Evolutionary conservation across 2,888 invertebrate species (phyloP).

Genomic region (Amiota minor): DNA sequence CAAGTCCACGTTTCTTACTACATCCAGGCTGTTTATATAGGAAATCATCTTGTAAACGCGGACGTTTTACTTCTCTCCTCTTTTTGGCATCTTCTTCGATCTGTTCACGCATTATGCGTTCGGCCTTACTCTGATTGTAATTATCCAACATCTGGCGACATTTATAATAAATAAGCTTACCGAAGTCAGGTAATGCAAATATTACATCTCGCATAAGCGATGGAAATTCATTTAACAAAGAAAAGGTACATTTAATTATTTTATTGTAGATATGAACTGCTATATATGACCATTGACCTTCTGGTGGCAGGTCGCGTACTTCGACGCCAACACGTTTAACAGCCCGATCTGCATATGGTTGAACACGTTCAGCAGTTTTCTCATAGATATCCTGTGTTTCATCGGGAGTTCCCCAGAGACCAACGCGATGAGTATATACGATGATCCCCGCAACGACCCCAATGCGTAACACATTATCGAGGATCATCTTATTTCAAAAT

Average conservation of each 20-base stretch:
- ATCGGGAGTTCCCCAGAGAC: slow-evolving; percentile 50
- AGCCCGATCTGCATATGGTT: slow-evolving; percentile 44
- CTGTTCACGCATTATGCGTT: slow-evolving; percentile 25
- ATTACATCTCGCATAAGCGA: slow-evolving; percentile 38
- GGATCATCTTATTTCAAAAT: slow-evolving; percentile 39
- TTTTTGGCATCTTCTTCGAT: neutral
- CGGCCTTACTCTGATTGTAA: slow-evolving; percentile 23
- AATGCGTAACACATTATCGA: slow-evolving; percentile 44
- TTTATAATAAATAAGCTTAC: neutral
- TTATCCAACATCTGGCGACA: slow-evolving; percentile 28
- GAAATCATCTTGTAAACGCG: slow-evolving; percentile 12
- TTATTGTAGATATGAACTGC: slow-evolving; percentile 52
- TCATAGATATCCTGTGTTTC: slow-evolving; percentile 44
- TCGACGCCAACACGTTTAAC: slow-evolving; percentile 45
- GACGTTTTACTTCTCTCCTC: neutral
- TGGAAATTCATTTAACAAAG: slow-evolving; percentile 43
- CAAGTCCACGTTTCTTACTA: neutral
- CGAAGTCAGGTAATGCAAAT: slow-evolving; percentile 37
- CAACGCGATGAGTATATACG: slow-evolving; percentile 42
- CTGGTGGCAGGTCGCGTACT: slow-evolving; percentile 50
- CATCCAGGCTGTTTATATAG: neutral
- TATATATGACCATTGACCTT: slow-evolving; percentile 45
- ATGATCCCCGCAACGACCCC: slow-evolving; percentile 51
- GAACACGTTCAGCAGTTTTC: slow-evolving; percentile 9
- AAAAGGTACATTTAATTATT: slow-evolving; percentile 41